Base-by-base conservation (phyloP, 2,797 vertebrate species). In the Acropternis orthonyx region DNA sequence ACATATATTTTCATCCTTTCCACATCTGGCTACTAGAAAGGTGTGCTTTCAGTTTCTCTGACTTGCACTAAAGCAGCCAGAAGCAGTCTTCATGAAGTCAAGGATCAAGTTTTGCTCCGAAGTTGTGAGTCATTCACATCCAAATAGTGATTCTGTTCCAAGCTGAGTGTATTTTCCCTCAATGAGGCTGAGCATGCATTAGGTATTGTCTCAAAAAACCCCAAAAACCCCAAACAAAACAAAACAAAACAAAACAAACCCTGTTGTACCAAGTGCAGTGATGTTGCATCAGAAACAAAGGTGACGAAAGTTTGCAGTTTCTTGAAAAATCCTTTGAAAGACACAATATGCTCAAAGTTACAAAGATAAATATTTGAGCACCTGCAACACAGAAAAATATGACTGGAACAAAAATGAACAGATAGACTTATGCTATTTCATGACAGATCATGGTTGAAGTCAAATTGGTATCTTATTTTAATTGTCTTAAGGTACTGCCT, bases 1-100 rank as follows among this genome's bases (percentile, higher is more conserved):
- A 89, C 59, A 80, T 39, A 79, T 94, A 94, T 89, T 80, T 69
- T 83, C 82, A 77, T 61, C 59, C 55, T 85, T 85, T 94, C 28
- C 39, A 91, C 43, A 79, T 51, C 56, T 59, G 52, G 39, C 75
- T 76, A 41, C 52, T 76, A 62, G 32, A 75, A 82, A 92, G 61
- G 28, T 83, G 37, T 59, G 22, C 11, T 89, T 76, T 73, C 39
- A 23, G 30, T 65, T 85, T 36, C 41, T 85, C 27, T 58, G 56
- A 79, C 46, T 90, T 84, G 12, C 51, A 75, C 10, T 69, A 49
- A 48, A 61, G 43, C 18, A 67, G 56, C 23, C 28, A 74, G 61
- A 73, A 89, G 12, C 2, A 61, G 32, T 54, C 12, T 43, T 72
- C 12, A 1, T 36, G 44, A 93, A 23, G 32, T 62, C 2, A 3